A percentile compares a stretch with the other conserved stretches of the same genome.
Conservation (phyloP, 2,797 vertebrate species). For the Emydoidea blandingii region DNA sequence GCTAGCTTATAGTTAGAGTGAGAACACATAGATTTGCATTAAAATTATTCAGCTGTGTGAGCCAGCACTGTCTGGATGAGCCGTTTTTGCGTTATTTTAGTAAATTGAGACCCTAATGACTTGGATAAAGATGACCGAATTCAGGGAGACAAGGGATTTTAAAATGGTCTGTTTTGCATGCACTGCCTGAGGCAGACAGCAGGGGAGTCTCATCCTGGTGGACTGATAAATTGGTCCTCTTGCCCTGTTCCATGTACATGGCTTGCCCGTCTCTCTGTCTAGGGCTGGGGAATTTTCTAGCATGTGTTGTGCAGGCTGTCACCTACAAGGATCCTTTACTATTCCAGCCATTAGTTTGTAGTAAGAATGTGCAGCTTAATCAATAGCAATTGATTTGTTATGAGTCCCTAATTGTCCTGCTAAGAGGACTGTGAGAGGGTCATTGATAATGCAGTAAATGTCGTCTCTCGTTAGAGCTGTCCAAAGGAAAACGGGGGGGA, state of each 20-base stretch:
- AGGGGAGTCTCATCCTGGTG: background rate
- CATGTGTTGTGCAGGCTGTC: background rate
- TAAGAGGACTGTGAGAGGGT: background rate
- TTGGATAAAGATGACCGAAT: background rate
- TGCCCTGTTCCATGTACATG: background rate
- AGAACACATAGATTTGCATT: too few relatives aligned
- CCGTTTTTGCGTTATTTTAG: background rate
- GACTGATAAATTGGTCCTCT: background rate
- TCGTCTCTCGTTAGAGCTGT: background rate
- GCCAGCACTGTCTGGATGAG: background rate
- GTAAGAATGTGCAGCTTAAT: background rate
- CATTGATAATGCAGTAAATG: background rate
- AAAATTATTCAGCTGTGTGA: background rate
- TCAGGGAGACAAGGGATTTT: background rate
- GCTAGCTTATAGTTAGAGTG: background rate
- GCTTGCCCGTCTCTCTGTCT: background rate
- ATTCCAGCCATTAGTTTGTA: background rate
- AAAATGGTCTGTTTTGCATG: background rate
- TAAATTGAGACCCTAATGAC: background rate
- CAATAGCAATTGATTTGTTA: fast-evolving
- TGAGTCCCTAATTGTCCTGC: fast-evolving
- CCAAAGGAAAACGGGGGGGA: background rate
- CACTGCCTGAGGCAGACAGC: background rate
- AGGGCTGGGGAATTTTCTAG: background rate
- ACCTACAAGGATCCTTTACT: background rate